These are phyloP conservation scores for Petrolisthes manimaculis DNA, from an alignment of 2,888 invertebrate genomes.

Conservation along the genomic window DNA sequence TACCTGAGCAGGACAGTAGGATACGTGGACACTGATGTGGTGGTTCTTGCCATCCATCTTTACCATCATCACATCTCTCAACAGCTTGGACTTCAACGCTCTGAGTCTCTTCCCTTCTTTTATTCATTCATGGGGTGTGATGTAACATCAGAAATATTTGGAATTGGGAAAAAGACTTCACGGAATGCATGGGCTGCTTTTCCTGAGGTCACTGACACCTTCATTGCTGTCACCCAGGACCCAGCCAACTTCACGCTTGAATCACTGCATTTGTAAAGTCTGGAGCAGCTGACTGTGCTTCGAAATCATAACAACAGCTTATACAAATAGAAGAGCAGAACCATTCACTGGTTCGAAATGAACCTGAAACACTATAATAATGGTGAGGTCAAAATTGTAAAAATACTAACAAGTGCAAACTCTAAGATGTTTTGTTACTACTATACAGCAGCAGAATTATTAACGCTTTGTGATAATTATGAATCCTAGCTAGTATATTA, in stretches of 20 bases:
- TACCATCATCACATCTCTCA: neutral
- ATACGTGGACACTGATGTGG: conserved; percentile 9
- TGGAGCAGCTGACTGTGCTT: neutral
- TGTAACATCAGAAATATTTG: neutral
- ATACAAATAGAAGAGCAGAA: too few relatives aligned
- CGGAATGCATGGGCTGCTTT: neutral
- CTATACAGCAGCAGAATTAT: too few relatives aligned
- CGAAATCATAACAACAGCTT: too few relatives aligned
- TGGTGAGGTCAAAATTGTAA: too few relatives aligned
- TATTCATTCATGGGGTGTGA: conserved; percentile 10
- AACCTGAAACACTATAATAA: too few relatives aligned
- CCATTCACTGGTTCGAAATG: too few relatives aligned
- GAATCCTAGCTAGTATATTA: too few relatives aligned
- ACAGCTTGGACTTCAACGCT: conserved; percentile 1
- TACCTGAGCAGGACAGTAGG: too few relatives aligned
- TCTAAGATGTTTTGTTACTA: too few relatives aligned
- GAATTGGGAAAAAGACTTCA: conserved; percentile 10
- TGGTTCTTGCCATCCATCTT: neutral
- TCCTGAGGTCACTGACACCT: conserved; percentile 9
- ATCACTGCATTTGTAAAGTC: neutral
- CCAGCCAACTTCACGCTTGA: neutral
- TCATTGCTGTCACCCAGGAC: neutral
- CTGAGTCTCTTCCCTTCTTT: neutral
- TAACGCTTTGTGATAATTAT: too few relatives aligned
- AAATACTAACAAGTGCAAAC: too few relatives aligned